phyloP scores from a whole-genome alignment of 2,113 vertebrate genomes.

The Aleadryas rufinucha region DNA sequence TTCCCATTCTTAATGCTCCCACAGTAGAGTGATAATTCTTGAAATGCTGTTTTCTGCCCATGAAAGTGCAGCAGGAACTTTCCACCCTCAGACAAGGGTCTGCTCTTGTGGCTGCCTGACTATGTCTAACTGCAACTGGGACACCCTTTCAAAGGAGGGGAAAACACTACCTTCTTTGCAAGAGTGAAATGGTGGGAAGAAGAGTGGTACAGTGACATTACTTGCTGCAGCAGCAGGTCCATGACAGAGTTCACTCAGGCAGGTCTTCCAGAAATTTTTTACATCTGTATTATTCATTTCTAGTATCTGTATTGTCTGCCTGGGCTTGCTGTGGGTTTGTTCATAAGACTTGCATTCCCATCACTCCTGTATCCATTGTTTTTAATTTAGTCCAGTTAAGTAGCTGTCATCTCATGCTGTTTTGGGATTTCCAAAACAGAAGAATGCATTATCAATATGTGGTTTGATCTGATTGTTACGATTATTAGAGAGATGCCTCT shows the following conservation, averaged over 20 bases:
- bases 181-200: not conserved
- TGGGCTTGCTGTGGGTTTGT: not conserved
- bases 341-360: not conserved
- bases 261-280: not conserved
- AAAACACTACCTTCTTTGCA: not conserved
- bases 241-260: not conserved
- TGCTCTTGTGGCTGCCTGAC: rapidly evolving
- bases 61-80: not conserved
- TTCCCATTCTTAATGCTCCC: rapidly evolving
- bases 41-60: rapidly evolving
- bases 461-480: not conserved
- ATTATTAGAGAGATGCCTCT: not conserved
- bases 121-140: rapidly evolving
- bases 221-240: not conserved
- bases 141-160: not conserved
- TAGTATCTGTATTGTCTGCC: not conserved
- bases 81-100: not conserved
- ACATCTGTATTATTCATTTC: rapidly evolving
- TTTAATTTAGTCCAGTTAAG: not conserved
- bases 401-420: not conserved
- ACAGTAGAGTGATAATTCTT: rapidly evolving
- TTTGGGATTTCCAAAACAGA: not conserved
- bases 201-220: not conserved
- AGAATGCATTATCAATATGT: not conserved
- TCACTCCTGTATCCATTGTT: not conserved